Evolutionary conservation across 2,888 invertebrate species (phyloP), one percentile per base, ranked within the genome.

Genomic region (Andrena camellia): DNA sequence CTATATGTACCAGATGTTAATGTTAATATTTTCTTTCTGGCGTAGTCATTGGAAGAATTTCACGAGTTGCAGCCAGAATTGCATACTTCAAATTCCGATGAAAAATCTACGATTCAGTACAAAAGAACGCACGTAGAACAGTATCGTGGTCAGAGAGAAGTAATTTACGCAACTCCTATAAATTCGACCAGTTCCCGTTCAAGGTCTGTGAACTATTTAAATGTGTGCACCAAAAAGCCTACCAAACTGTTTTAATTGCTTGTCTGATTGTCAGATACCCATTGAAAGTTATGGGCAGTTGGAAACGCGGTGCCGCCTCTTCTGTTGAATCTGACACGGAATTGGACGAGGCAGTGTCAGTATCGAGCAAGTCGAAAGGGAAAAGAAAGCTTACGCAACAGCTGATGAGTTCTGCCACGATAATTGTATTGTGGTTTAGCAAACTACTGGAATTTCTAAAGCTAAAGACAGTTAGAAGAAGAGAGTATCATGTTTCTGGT

Each of bases 261-360:
- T 42, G 13, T 42, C 42, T 1, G 42, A 42, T 42, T 42, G 42
- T 10, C 42, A 42, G 42, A 13, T 42, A 42, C 42, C 17, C 67
- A 5, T 20, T 26, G 48, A 71, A 29, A 68, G 50, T 7, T 50
- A 23, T 35, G 2, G 60, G 54, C 5, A 77, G 54, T 67, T 70
- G 72, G 6, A 77, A 76, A 17, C 50, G 62, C 88, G 33, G 87
- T 84, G 75, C 60, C n/a, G 71, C 33, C 31, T 84, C 88, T 17
- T 86, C 86, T 31, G 31, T 87, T 10, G 92, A 94, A 80, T 93
- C 93, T 3, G 92, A 93, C 68, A 85, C 89, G 10, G 93, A 93
- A 66, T 83, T 91, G 20, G 91, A 93, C 50, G 91, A 92, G 26
- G 88, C 87, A 2, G 59, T 86, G 5, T 57, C 77, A 8, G 20